Conservation (phyloP, 53 echinoderm and acorn worm genomes). For the Mesocentrotus franciscanus region DNA sequence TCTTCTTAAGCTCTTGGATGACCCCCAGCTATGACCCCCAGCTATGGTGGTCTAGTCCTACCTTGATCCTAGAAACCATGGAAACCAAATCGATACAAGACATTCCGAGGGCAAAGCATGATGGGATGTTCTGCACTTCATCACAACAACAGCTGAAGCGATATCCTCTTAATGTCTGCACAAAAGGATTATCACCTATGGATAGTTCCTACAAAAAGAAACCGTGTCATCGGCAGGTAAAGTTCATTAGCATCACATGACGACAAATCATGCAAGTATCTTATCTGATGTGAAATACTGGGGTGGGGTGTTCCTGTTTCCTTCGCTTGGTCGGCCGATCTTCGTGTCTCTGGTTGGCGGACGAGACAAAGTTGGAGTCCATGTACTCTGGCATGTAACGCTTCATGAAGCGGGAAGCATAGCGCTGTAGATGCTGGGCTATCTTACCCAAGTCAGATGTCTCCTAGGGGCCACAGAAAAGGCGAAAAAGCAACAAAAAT, state of each 20-base stretch:
- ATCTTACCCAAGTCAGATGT: conserved; percentile 31
- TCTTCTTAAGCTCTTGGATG: too few relatives aligned
- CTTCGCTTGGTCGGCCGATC: conserved; percentile 47
- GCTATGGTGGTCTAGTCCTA: too few relatives aligned
- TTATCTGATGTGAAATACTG: conserved; percentile 54
- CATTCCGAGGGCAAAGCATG: not conserved
- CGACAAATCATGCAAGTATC: not conserved
- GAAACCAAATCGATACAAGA: too few relatives aligned
- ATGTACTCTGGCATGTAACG: conserved; percentile 33
- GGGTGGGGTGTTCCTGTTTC: conserved; percentile 52
- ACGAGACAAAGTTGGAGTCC: not conserved
- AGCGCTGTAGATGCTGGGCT: conserved; percentile 50
- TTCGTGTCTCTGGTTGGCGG: not conserved
- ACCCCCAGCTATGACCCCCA: too few relatives aligned
- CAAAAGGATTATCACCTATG: not conserved
- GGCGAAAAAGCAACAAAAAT: not conserved
- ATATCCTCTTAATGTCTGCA: not conserved
- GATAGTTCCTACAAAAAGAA: not conserved
- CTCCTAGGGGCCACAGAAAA: not conserved
- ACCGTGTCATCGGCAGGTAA: not conserved
- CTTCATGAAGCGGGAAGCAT: conserved; percentile 53
- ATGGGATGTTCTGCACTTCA: not conserved
- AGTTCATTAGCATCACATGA: not conserved
- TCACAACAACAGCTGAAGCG: not conserved
- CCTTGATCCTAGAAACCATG: too few relatives aligned